Evolutionary conservation across 1,140 invertebrate species (phyloP).

Genomic region (Bombyx mori): DNA sequence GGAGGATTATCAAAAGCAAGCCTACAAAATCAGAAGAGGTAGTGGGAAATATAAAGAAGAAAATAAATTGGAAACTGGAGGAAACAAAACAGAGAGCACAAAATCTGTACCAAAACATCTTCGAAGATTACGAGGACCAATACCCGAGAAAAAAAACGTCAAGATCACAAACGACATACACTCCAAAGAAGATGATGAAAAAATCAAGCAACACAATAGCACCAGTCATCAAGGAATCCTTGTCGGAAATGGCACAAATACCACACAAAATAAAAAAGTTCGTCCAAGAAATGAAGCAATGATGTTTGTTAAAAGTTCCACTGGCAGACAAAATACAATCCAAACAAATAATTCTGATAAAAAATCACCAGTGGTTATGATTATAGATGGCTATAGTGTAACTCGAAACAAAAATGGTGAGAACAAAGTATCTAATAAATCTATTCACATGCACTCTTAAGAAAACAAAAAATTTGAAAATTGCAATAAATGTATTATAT

Average conservation of each 20-base stretch:
- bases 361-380: constrained; percentile 38
- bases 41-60: constrained; percentile 39
- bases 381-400: constrained; percentile 61
- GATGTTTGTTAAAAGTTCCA: constrained; percentile 17
- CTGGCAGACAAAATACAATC: background rate
- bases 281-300: constrained; percentile 47
- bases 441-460: constrained; percentile 36
- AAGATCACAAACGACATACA: constrained; percentile 26
- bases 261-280: constrained; percentile 54
- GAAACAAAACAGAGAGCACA: constrained; percentile 52
- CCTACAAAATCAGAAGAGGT: constrained; percentile 24
- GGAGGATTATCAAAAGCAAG: constrained; percentile 5
- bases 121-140: constrained; percentile 49
- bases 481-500: constrained; percentile 9
- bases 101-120: constrained; percentile 43
- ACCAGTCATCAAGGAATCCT: constrained; percentile 50
- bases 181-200: constrained; percentile 37
- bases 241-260: constrained; percentile 47
- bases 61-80: constrained; percentile 45
- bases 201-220: constrained; percentile 43
- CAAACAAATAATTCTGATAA: constrained; percentile 21
- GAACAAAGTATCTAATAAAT: constrained; percentile 45
- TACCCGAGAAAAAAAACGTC: constrained; percentile 30
- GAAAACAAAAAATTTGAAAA: constrained; percentile 7
- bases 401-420: constrained; percentile 57